Base-by-base conservation (phyloP, 2,113 vertebrate species). In the Mola mola region DNA sequence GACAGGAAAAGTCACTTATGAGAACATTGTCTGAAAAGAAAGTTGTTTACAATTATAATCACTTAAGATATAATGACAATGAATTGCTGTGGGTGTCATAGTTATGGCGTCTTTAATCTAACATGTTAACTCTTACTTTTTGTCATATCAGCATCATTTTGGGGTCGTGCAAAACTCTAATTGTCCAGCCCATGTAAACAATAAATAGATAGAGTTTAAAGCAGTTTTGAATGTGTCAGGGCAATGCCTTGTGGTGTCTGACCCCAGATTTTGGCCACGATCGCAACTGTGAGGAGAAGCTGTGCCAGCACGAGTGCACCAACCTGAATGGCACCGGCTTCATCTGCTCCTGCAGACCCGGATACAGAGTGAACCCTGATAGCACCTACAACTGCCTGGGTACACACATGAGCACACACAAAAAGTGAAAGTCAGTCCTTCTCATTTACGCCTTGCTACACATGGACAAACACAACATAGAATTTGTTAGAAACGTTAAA, bases 231-330 rank as follows among this genome's bases (percentile, higher is more conserved):
- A n/a, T n/a, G n/a, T n/a, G n/a, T n/a, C n/a, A n/a, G n/a, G n/a
- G n/a, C n/a, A n/a, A n/a, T n/a, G n/a, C n/a, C n/a, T 17, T 63
- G 28, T 79, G 33, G 22, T 15, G 42, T 38, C 16, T 51, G n/a
- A 4, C 20, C 74, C 4, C 52, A 97, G 96, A 96, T 84, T 69
- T 88, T 56, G 94, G 93, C 63, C 75, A 87, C 1, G 86, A 93
- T 28, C 90, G 94, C 66, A 92, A 88, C 29, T 98, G 96, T 88
- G 89, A 93, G 47, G 95, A 97, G 92, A 94, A 93, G 55, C 79
- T 94, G 10, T 98, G 96, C 76, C 92, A 96, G 66, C 95, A 98
- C 4, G 91, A 94, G 8, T 97, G 96, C 84, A 96, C 93, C 26
- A 90, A 96, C 56, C 77, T 97, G 83, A 90, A 34, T 5, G 93